Percentiles rank a stretch among this genome's conserved stretches.
Evolutionary conservation across 2,797 vertebrate species (phyloP).

Genomic region (Rhabdophis nuchalis): DNA sequence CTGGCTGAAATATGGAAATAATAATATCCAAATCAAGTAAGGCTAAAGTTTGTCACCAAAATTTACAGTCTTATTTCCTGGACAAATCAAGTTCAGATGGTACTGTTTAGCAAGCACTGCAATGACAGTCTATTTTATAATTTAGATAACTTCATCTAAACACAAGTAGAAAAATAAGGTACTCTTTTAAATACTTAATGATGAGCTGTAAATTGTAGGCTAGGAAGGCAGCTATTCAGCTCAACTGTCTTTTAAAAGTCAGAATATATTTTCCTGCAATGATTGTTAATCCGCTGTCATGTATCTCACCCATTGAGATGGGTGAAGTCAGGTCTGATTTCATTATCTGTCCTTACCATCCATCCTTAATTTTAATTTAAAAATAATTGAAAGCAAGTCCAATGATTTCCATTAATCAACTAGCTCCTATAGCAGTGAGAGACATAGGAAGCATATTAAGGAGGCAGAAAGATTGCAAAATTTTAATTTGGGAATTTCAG

Average conservation of each 20-base stretch:
- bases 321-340: neutral
- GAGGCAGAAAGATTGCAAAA: conserved; percentile 4
- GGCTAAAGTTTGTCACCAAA: conserved; percentile 38
- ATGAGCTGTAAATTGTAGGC: conserved; percentile 24
- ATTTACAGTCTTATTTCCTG: conserved; percentile 35
- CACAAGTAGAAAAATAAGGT: neutral
- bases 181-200: conserved; percentile 20
- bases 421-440: neutral
- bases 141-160: conserved; percentile 27
- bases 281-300: conserved; percentile 15
- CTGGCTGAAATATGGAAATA: conserved; percentile 20
- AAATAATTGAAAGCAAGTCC: conserved; percentile 23
- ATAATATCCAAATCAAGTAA: conserved; percentile 24
- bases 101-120: conserved; percentile 24
- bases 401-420: conserved; percentile 14
- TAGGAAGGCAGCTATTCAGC: conserved; percentile 6
- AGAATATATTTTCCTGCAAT: neutral
- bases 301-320: neutral
- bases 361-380: conserved; percentile 28
- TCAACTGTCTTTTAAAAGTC: neutral
- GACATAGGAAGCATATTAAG: neutral
- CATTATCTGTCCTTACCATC: neutral
- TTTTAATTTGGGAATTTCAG: conserved; percentile 16
- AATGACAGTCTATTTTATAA: conserved; percentile 44
- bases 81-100: conserved; percentile 38